Percentiles rank a stretch among this genome's conserved stretches.
phyloP scores from a whole-genome alignment of 2,888 invertebrate genomes.

The Leucophora obtusa region DNA sequence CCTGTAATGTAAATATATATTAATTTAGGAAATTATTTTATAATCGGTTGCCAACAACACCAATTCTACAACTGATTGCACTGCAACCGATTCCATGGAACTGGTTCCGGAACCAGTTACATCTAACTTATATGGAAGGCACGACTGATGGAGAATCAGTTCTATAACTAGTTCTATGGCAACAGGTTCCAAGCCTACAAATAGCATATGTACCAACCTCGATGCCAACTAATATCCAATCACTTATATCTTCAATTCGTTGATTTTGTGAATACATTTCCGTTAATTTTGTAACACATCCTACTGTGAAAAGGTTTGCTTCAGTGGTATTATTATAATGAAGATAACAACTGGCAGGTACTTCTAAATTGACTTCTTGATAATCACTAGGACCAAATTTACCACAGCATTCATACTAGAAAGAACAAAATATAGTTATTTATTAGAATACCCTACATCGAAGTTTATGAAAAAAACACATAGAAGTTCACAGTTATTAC shows the following conservation, averaged over 20 bases:
- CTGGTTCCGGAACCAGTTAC: no score
- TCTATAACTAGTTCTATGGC: no score
- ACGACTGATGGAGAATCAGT: no score
- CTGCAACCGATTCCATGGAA: no score
- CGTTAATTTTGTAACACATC: conserved; percentile 67
- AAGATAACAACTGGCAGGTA: conserved; percentile 71
- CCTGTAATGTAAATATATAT: conserved; percentile 55
- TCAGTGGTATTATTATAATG: conserved; percentile 67
- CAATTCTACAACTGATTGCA: no score
- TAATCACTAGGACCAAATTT: conserved; percentile 71
- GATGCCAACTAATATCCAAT: conserved; percentile 72
- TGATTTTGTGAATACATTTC: conserved; percentile 67
- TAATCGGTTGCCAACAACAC: no score
- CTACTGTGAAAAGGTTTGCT: conserved; percentile 67
- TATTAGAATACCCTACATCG: no score
- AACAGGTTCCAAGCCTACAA: no score
- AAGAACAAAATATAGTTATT: background rate
- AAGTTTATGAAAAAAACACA: no score
- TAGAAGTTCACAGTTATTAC: no score
- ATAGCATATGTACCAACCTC: conserved; percentile 67
- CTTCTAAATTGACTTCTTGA: conserved; percentile 61
- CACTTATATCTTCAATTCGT: conserved; percentile 70
- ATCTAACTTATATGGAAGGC: no score
- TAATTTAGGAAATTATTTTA: no score
- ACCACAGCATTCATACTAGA: conserved; percentile 69